Percentiles rank a stretch among this genome's conserved stretches.
Evolutionary conservation across 92 coral and sea anemone genomes (phyloP).

Genomic region (Pocillopora grandis): DNA sequence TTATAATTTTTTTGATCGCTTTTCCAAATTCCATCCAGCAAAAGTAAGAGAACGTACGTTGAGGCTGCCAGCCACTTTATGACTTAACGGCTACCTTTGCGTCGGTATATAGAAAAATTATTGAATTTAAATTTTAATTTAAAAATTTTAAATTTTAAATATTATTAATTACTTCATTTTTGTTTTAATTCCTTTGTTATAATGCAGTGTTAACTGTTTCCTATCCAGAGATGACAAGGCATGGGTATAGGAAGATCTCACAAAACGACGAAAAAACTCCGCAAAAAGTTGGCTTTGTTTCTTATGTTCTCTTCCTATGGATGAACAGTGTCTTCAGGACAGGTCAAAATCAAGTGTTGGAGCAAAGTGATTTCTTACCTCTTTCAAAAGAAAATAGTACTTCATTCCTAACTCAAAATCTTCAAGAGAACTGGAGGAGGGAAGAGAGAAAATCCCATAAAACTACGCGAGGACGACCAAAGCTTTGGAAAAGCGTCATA

Average conservation of each 20-base stretch:
- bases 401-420: not conserved
- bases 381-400: not conserved
- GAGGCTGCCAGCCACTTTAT: too few species aligned
- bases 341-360: not conserved
- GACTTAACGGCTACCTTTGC: too few species aligned
- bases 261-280: not conserved
- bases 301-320: not conserved
- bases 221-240: not conserved
- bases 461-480: not conserved
- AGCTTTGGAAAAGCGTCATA: slow-evolving; percentile 17
- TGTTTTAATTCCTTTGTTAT: too few species aligned
- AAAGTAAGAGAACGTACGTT: too few species aligned
- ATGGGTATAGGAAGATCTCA: not conserved
- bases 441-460: not conserved
- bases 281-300: not conserved
- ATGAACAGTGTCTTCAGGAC: not conserved
- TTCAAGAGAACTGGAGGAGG: not conserved
- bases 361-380: not conserved
- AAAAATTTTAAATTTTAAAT: too few species aligned
- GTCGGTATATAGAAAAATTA: too few species aligned
- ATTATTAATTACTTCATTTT: too few species aligned
- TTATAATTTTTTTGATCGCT: too few species aligned
- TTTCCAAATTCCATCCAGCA: too few species aligned
- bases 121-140: too few species aligned
- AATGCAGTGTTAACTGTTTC: not conserved